Evolutionary conservation across 2,888 invertebrate species (phyloP).

Genomic region (Amphipoea oculea): DNA sequence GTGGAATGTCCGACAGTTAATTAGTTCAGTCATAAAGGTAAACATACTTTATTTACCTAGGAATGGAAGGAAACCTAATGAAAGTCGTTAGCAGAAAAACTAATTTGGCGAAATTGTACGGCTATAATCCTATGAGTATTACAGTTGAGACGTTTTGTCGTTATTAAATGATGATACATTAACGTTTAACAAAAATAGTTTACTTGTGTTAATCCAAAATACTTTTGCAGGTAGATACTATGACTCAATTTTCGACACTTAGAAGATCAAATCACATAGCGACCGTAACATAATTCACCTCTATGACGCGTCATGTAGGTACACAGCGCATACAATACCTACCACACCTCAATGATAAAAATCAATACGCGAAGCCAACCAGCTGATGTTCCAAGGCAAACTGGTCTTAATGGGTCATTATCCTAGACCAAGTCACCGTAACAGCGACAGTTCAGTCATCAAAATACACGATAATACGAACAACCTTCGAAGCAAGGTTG

Average conservation of each 20-base stretch:
- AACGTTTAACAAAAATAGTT: neutral
- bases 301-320: conserved; percentile 14
- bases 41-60: conserved; percentile 9
- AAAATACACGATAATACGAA: conserved; percentile 67
- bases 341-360: conserved; percentile 61
- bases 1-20: conserved; percentile 25
- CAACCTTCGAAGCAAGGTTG: conserved; percentile 74
- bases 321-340: conserved; percentile 28
- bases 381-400: conserved; percentile 65
- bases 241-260: neutral
- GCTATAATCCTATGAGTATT: neutral
- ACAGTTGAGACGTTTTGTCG: neutral
- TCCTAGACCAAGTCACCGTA: conserved; percentile 68
- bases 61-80: conserved; percentile 21
- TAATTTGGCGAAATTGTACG: neutral
- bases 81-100: conserved; percentile 27
- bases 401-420: conserved; percentile 65
- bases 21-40: conserved; percentile 24
- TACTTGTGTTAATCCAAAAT: neutral
- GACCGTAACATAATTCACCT: conserved; percentile 14
- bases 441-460: conserved; percentile 61
- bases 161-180: neutral
- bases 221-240: neutral
- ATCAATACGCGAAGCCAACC: conserved; percentile 67
- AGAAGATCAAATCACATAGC: neutral